Conservation (phyloP, 1,140 invertebrate genomes). For the Musca vetustissima region DNA sequence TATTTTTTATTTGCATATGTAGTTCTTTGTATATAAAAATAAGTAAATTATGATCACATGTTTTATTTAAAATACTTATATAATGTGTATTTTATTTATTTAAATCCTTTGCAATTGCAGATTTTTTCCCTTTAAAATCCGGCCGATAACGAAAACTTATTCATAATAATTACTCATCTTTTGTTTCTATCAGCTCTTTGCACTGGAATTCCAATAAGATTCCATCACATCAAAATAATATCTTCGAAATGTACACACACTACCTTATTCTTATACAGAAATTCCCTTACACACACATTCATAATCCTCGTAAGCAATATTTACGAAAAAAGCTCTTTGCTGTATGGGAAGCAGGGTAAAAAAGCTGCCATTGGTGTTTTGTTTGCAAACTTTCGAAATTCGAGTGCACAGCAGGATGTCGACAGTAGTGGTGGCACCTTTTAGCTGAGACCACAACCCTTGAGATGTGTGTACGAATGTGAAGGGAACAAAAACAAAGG, state of each 20-base stretch:
- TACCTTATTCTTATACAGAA: background rate
- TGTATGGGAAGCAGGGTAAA: background rate
- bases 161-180: too few relatives aligned
- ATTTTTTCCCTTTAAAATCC: too few relatives aligned
- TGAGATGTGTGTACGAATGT: background rate
- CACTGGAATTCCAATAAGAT: constrained; percentile 1
- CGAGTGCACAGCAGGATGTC: background rate
- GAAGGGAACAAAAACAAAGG: too few relatives aligned
- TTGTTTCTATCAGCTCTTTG: too few relatives aligned
- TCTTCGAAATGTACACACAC: background rate
- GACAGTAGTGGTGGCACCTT: background rate
- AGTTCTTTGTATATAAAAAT: too few relatives aligned
- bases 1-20: too few relatives aligned
- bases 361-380: constrained; percentile 1
- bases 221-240: background rate
- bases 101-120: too few relatives aligned
- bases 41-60: too few relatives aligned
- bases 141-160: too few relatives aligned
- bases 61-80: too few relatives aligned
- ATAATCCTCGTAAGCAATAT: background rate
- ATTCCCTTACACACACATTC: background rate
- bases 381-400: constrained; percentile 17
- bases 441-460: constrained; percentile 12
- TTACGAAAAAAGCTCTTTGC: background rate
- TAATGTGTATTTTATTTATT: too few relatives aligned